Base-by-base conservation (phyloP, 2,113 vertebrate species). In the Embiotoca jacksoni region DNA sequence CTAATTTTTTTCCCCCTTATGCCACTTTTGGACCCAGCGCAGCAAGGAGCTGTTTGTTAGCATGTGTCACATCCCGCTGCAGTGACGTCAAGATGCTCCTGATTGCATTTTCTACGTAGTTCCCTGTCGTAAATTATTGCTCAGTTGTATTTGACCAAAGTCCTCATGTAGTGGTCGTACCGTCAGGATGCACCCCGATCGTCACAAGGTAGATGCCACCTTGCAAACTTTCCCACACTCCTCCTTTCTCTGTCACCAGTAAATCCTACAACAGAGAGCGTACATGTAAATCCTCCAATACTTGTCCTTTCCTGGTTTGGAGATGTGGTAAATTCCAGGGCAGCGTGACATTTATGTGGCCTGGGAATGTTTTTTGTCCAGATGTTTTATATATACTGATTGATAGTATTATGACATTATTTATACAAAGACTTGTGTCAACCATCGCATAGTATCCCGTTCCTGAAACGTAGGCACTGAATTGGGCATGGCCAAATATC, bases 311-410 rank as follows among this genome's bases (percentile, higher is more conserved):
- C 58, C 9, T 66, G 58, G 55, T 50, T 37, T 66, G 6, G 8
- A 41, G 14, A 59, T 62, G 35, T 63, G 64, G 31, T 52, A 41
- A 44, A 80, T 88, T 85, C 80, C 83, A 63, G 54, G 10, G 37
- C 46, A 60, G 53, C 58, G 9, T 32, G 1, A 41, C n/a, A 80
- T 31, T 55, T 58, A 5, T 75, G 56, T 75, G 70, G n/a, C 37
- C 67, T 82, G 75, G 80, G 56, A 82, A 75, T 37, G 30, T 7
- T 5, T 37, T 55, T 36, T 56, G 16, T 39, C 15, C 16, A 39
- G 1, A 62, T 37, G 57, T 73, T 37, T 50, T 50, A 1, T 31
- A 8, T 23, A 49, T 59, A 39, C 52, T 8, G 36, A 54, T 9
- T 4, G 6, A 52, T n/a, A 64, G n/a, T 53, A 16, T 3, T 10